Evolutionary conservation across 2,888 invertebrate species (phyloP), one percentile per base, ranked within the genome.

Genomic region (Axea sp.): DNA sequence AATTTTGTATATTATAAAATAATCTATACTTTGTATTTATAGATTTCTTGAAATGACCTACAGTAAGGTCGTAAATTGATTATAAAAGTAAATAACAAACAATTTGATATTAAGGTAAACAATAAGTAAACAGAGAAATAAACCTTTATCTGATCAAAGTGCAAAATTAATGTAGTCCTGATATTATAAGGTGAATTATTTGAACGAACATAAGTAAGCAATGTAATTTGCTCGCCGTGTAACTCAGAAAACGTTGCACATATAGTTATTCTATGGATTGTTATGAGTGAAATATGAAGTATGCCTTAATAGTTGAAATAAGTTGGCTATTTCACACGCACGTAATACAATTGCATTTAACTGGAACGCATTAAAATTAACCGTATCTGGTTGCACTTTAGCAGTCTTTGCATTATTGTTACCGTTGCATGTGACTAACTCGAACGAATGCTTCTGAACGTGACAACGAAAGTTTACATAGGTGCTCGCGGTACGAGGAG

Each of bases 351-450:
- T 69, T 64, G 68, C 64, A 49, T 69, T 64, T 64, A 69, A 74
- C 64, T 74, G 62, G 53, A 74, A 69, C 64, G 68, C 68, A 59
- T 74, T 68, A 64, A 64, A 74, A 68, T 74, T 74, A 69, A 64
- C 28, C 64, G 68, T 64, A 64, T 68, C 73, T 73, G 68, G 68
- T 51, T 62, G 43, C 33, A 62, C 31, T 73, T 73, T 60, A 39
- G 37, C 39, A 60, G 60, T 49, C 67, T 62, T 68, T 73, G 55
- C 68, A 57, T 73, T 69, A 69, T 64, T 69, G 65, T 73, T 59
- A 33, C 68, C 49, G 43, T 43, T 33, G 60, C 53, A 33, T 64
- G 68, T 69, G 59, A 68, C 62, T 68, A 73, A 73, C 60, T 60
- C 60, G 73, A 73, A 68, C 59, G 64, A 67, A 60, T 60, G 53